Conservation (phyloP, 2,113 vertebrate species). For the Thymallus thymallus region DNA sequence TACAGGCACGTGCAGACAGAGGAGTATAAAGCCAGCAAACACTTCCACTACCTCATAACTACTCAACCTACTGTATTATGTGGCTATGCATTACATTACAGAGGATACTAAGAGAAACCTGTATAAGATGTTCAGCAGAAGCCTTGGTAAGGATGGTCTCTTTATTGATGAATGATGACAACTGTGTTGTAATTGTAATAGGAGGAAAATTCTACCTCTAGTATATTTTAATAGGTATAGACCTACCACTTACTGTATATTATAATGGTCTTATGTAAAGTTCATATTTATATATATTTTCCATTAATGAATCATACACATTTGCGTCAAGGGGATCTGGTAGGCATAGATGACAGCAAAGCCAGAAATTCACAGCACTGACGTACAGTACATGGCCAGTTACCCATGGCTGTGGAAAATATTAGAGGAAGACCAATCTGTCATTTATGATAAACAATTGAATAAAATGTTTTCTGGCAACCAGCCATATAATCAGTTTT, state of each 20-base stretch:
- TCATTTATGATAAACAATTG: not conserved
- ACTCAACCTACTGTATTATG: slow-evolving; percentile 1
- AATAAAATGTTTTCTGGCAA: not conserved
- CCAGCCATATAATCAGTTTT: not conserved
- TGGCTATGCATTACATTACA: not conserved
- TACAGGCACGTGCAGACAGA: not conserved
- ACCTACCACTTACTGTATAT: not conserved
- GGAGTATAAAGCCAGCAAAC: slow-evolving; percentile 6
- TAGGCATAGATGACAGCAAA: too few species aligned
- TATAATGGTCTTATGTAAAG: not conserved
- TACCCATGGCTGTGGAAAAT: not conserved
- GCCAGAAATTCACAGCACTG: not conserved
- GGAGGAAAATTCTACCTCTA: too few species aligned
- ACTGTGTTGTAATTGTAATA: not conserved
- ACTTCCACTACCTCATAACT: not conserved
- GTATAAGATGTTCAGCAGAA: not conserved
- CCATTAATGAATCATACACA: not conserved
- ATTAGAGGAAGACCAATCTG: not conserved
- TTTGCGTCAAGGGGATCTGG: too few species aligned
- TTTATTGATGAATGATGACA: not conserved
- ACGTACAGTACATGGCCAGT: not conserved
- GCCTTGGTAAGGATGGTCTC: not conserved
- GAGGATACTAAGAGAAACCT: not conserved
- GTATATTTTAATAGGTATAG: not conserved
- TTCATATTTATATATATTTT: not conserved